Evolutionary conservation across 2,797 vertebrate genomes (phyloP), one percentile per base, ranked within the genome.

Genomic region (Lithobates pipiens): DNA sequence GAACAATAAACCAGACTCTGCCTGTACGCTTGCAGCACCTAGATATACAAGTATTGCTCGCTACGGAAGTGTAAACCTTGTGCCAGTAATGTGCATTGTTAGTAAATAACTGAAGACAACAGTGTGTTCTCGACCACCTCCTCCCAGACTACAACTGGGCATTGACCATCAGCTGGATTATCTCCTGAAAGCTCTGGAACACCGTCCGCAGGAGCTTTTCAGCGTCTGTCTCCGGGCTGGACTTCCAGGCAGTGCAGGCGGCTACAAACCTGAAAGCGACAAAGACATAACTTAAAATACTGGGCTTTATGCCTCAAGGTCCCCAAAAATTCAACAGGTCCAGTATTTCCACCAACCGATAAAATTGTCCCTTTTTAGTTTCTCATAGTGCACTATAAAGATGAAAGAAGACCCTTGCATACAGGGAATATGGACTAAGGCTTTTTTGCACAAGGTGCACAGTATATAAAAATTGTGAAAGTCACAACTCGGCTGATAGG

Each of bases 241-340:
- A 98, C 29, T 95, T 98, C 98, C 98, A 99, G 1, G 96, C 91
- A 2, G 94, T 90, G 88, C 97, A 93, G 44, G 91, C 91, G 61
- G 92, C 79, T 67, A 97, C 73, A 0, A 99, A 95, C 93, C 98
- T 99, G 88, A 32, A 11, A 39, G 54, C 85, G n/a, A 32, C 1
- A 77, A 18, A 76, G 50, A 54, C 50, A 54, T 3, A 54, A 3
- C 13, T 54, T 54, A 13, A 46, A 16, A 5, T 13, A 54, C 16
- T 54, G 50, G 3, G 11, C 50, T 5, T 54, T 18, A 54, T 4
- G 3, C 16, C 13, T 18, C 16, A 54, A 18, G 15, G 16, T 16
- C 11, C 15, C 4, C 3, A 7, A 61, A 7, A 61, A 5, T 23
- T 6, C 2, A 61, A 23, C 54, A 61, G 0, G 18, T 54, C 15